phyloP scores from a whole-genome alignment of 2,113 vertebrate species.

The Sorex fumeus region DNA sequence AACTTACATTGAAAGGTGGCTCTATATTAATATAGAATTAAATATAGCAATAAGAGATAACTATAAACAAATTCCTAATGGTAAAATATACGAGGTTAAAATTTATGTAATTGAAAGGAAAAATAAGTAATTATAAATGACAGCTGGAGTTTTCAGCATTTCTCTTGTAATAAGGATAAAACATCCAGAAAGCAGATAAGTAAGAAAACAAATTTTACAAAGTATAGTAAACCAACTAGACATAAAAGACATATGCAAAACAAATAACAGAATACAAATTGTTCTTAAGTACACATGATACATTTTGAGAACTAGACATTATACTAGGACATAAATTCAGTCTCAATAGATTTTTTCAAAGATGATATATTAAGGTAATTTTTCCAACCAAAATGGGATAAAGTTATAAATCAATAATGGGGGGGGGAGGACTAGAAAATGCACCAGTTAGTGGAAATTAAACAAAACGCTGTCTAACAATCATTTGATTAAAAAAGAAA shows the following conservation, averaged over 20 bases:
- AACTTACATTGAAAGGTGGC: too few species aligned
- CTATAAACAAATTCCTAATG: too few species aligned
- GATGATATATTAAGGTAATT: too few species aligned
- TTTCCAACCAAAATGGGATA: too few species aligned
- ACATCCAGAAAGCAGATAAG: not conserved
- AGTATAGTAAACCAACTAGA: not conserved
- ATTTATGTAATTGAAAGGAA: too few species aligned
- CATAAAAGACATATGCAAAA: constrained; percentile 14
- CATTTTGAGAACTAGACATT: not conserved
- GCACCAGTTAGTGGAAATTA: not conserved
- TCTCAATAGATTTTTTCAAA: not conserved
- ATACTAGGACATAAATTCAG: constrained; percentile 20
- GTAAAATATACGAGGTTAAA: too few species aligned
- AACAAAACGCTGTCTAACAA: not conserved
- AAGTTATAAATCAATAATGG: too few species aligned
- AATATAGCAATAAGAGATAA: too few species aligned
- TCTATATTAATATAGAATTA: too few species aligned
- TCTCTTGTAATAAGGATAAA: not conserved
- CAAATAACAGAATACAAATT: not conserved
- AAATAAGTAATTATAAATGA: too few species aligned
- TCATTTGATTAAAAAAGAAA: too few species aligned
- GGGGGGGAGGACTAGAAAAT: not conserved
- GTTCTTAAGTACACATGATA: not conserved
- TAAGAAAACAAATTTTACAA: not conserved
- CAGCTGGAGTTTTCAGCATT: not conserved